Base-by-base conservation (phyloP, 2,888 invertebrate species). In the Mythimna lalbum region DNA sequence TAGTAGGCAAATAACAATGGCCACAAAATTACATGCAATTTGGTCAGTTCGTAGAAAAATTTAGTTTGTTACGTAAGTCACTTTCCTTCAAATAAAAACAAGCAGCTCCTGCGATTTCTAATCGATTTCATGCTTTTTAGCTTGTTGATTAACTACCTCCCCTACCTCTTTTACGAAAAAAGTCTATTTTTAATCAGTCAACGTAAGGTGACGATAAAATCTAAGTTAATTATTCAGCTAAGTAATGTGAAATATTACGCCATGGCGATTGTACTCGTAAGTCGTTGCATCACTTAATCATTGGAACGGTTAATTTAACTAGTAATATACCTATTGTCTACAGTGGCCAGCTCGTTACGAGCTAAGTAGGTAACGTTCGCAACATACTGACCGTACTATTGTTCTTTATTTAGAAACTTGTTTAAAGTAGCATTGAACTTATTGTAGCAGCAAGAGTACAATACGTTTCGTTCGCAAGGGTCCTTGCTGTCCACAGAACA, bases 101-200 rank as follows among this genome's bases (percentile, higher is more conserved):
- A 71, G 69, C 79, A 71, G 67, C 53, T 72, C 71, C 60, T 55
- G 73, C 73, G 75, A 82, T 88, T 87, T 89, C 85, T 80, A 87
- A 86, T 84, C 87, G 82, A 90, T 90, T 89, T 88, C 81, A 86
- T 85, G 84, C 81, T 80, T 82, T 80, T 80, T 76, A 74, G 70
- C 52, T 69, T 69, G 62, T 73, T 75, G 60, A 73, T 82, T 69
- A 68, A 65, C 69, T 69, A 63, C 27, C 53, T 57, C 63, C 36
- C 9, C 57, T 57, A 68, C 39, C 17, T 61, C 9, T 47, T 36
- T 63, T 57, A 53, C n/a, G 27, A 61, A 64, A 76, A 43, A 64
- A 3, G 31, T 52, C 39, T 47, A 70, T 64, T 56, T 64, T 53
- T 55, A 60, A 65, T 63, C 49, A 69, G 5, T 43, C 23, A 27